These are phyloP conservation scores for Enhydra lutris DNA, from an alignment of 2,113 vertebrate species.

Conservation along the genomic window DNA sequence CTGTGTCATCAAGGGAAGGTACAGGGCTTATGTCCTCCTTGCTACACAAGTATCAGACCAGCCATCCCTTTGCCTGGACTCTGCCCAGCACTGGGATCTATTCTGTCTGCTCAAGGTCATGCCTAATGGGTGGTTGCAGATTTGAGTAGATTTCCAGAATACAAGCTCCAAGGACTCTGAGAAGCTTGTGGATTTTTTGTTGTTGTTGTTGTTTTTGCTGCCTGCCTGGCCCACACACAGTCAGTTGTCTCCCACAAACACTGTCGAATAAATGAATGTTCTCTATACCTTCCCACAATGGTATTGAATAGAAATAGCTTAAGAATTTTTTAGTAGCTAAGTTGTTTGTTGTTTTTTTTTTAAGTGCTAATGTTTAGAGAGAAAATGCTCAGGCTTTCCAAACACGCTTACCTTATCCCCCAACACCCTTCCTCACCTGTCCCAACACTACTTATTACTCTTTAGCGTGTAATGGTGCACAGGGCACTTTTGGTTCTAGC, in stretches of 20 bases:
- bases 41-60: background rate
- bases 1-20: background rate
- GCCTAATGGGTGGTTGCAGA: background rate
- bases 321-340: background rate
- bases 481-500: background rate
- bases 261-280: background rate
- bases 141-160: background rate
- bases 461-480: background rate
- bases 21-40: background rate
- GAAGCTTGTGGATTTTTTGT: background rate
- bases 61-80: background rate
- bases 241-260: background rate
- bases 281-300: background rate
- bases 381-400: background rate
- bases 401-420: background rate
- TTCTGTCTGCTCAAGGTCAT: background rate
- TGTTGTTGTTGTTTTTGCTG: background rate
- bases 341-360: background rate
- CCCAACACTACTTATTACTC: fast-evolving
- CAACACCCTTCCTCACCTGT: background rate
- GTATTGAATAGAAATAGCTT: background rate
- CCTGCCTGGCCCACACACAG: background rate
- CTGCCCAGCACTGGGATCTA: background rate
- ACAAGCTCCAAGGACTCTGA: background rate
- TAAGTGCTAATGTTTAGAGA: background rate